Percentiles rank a stretch among this genome's conserved stretches.
These are phyloP conservation scores for Serilophus lunatus DNA, from an alignment of 2,113 vertebrate genomes.

Conservation along the genomic window DNA sequence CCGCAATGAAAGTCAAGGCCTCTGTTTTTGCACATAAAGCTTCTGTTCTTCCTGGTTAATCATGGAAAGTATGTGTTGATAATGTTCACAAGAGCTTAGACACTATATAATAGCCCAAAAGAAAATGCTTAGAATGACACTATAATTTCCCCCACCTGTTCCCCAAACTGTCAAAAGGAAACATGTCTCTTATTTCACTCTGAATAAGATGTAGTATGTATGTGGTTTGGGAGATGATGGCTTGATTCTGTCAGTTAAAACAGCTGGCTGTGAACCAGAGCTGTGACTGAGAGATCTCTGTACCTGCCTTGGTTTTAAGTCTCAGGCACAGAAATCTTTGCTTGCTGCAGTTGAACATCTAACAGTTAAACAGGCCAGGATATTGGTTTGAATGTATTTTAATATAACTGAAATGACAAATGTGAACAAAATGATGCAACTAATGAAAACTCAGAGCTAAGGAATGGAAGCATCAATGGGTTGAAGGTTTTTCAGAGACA, in stretches of 20 bases:
- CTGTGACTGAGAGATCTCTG: not conserved
- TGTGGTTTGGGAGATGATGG: slow-evolving; percentile 40
- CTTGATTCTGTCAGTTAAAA: slow-evolving; percentile 7
- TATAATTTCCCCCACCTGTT: slow-evolving; percentile 30
- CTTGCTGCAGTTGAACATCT: not conserved
- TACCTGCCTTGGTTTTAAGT: not conserved
- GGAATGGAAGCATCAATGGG: not conserved
- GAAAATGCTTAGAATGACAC: not conserved
- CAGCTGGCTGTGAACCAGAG: not conserved
- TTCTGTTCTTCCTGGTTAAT: not conserved
- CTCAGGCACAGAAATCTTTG: not conserved
- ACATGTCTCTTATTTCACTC: not conserved
- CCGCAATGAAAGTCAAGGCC: not conserved
- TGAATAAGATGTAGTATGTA: not conserved
- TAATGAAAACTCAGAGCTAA: not conserved
- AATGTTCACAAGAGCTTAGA: not conserved
- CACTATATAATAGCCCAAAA: not conserved
- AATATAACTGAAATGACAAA: not conserved
- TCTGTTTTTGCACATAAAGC: not conserved
- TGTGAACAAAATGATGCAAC: not conserved
- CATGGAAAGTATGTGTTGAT: not conserved
- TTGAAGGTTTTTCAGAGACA: not conserved
- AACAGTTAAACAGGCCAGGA: not conserved
- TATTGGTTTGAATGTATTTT: not conserved
- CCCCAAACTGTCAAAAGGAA: slow-evolving; percentile 35